Conservation (phyloP, 2,888 invertebrate species). For the Nasonia oneida region DNA sequence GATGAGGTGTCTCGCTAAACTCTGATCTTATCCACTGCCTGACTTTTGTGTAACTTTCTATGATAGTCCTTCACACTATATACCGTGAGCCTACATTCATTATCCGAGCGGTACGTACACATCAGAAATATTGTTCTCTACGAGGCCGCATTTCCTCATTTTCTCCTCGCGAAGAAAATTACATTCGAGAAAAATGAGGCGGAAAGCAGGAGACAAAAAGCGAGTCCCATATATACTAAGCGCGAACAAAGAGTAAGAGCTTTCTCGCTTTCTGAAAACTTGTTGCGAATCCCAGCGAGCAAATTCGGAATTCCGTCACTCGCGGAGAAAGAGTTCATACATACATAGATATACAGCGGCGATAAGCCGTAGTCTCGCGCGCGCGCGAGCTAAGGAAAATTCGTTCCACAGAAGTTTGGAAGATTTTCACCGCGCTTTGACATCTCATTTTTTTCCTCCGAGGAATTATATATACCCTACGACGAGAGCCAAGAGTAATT, state of each 20-base stretch:
- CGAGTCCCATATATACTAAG: not conserved
- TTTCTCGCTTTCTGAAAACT: slow-evolving; percentile 64
- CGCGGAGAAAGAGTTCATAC: not conserved
- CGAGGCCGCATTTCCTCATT: not conserved
- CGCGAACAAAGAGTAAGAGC: not conserved
- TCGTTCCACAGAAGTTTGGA: slow-evolving; percentile 64
- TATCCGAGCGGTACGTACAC: too few species aligned
- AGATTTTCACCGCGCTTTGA: slow-evolving; percentile 67
- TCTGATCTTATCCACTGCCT: too few species aligned
- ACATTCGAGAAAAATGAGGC: not conserved
- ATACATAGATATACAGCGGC: not conserved
- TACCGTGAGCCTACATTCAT: too few species aligned
- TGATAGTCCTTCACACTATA: too few species aligned
- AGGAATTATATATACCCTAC: not conserved
- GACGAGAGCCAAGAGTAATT: not conserved
- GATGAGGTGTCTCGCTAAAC: too few species aligned
- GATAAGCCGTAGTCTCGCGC: not conserved
- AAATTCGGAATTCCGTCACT: slow-evolving; percentile 64
- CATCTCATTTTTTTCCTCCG: slow-evolving; percentile 51
- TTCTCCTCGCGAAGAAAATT: not conserved
- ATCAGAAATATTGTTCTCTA: not conserved
- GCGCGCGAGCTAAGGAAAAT: slow-evolving; percentile 63
- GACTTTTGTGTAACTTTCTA: too few species aligned
- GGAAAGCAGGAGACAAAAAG: not conserved
- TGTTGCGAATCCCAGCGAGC: slow-evolving; percentile 67